Percentiles rank a stretch among this genome's conserved stretches.
Conservation (phyloP, 2,113 vertebrate genomes). For the Grammomys dolichurus region DNA sequence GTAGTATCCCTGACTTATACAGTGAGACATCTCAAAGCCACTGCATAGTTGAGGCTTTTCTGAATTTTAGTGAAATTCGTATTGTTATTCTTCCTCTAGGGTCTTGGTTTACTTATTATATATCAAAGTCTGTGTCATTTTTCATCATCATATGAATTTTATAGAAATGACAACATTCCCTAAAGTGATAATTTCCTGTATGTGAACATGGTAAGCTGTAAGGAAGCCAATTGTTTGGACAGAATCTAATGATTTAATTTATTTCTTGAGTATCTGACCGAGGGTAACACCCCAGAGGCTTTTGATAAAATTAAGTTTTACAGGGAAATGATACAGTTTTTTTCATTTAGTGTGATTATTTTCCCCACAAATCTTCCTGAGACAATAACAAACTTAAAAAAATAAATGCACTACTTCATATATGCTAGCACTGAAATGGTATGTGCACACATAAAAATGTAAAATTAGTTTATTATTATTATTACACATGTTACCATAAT, state of each 20-base stretch:
- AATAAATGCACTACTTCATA: background rate
- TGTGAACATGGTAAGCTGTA: background rate
- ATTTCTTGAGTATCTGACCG: background rate
- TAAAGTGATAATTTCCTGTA: background rate
- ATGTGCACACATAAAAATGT: background rate
- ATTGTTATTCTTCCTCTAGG: background rate
- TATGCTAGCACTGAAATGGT: background rate
- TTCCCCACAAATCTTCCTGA: background rate
- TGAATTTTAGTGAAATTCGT: background rate
- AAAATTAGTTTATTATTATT: background rate
- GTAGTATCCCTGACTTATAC: background rate
- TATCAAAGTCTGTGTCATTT: constrained; percentile 26
- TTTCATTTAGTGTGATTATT: background rate
- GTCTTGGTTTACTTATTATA: background rate
- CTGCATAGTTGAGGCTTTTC: background rate
- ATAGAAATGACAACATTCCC: background rate
- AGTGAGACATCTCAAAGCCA: background rate
- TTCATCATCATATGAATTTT: background rate
- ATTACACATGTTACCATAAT: background rate
- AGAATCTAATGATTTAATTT: background rate
- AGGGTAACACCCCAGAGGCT: background rate
- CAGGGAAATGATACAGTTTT: background rate
- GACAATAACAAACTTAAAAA: background rate
- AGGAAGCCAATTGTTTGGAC: background rate
- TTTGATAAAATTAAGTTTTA: background rate